A percentile compares a stretch with the other conserved stretches of the same genome.
Conservation (phyloP, 2,888 invertebrate species). For the Lepidocyrtinus sp. region DNA sequence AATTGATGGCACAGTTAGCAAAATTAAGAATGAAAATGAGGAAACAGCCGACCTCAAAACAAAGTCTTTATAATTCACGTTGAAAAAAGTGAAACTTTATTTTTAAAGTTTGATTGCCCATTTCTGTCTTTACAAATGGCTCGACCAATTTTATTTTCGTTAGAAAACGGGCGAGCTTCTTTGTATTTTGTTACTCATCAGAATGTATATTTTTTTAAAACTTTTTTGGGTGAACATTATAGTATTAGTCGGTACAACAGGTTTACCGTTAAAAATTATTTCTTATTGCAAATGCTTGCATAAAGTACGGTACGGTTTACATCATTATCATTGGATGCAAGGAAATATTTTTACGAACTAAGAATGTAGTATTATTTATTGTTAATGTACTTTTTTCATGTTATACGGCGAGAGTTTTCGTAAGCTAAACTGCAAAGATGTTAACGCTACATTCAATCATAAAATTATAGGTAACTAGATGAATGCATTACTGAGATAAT, state of each 20-base stretch:
- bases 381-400: background rate
- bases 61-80: constrained; percentile 55
- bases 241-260: constrained; percentile 43
- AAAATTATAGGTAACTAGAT: constrained; percentile 66
- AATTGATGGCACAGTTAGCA: too few relatives aligned
- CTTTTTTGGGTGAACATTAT: constrained; percentile 54
- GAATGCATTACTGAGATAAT: constrained; percentile 61
- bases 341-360: constrained; percentile 26
- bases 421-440: constrained; percentile 29
- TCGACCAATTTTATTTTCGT: constrained; percentile 41
- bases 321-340: constrained; percentile 32
- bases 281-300: constrained; percentile 3
- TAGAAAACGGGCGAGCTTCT: constrained; percentile 57
- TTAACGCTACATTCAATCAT: constrained; percentile 46
- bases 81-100: constrained; percentile 70
- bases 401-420: constrained; percentile 37
- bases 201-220: constrained; percentile 23
- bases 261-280: constrained; percentile 13
- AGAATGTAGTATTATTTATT: constrained; percentile 26
- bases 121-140: constrained; percentile 70
- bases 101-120: constrained; percentile 70
- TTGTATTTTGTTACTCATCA: constrained; percentile 36
- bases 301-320: constrained; percentile 34
- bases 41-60: too few relatives aligned
- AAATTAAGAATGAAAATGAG: too few relatives aligned